Base-by-base conservation (phyloP, 2,888 invertebrate genomes). In the Eilema griseolum region DNA sequence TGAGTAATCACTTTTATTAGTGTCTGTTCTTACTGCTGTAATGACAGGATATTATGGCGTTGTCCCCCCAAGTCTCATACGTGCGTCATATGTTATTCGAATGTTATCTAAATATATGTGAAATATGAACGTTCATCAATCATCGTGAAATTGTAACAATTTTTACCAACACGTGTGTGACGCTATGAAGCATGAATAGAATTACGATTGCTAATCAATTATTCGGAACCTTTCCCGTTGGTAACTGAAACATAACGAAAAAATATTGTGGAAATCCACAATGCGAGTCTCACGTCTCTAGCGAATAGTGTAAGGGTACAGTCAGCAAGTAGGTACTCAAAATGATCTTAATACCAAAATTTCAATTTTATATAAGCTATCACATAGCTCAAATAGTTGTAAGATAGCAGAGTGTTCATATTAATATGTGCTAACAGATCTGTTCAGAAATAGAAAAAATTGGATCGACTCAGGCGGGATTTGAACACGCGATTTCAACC, bases 1-100 rank as follows among this genome's bases (percentile, higher is more conserved):
- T 64, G 62, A 71, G 73, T 78, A 79, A 83, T 81, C 71, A 77
- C 64, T 74, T 77, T 76, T 74, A 82, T 78, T 83, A 76, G 72
- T 41, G 70, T 78, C 73, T 74, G 74, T 78, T 79, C 67, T 46
- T 64, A 37, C 31, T 68, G 28, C 56, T 60, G 66, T 26, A 65
- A 61, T 65, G 73, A 77, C 74, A 75, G 72, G 75, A 70, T 59
- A 68, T 65, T 28, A 33, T 71, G 56, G 57, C 69, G n/a, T 61
- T 52, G 69, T 67, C 37, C 67, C 60, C 52, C 66, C 26, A 23
- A 5, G 56, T 37, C 56, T 52, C 37, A 57, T 52, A 62, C 57
- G 57, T 56, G 23, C 61, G 60, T 65, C 52, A 64, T 0, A 61
- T 46, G 24, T 52, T 37, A 23, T 46, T 60, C 28, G 31, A 41